A percentile compares a stretch with the other conserved stretches of the same genome.
Evolutionary conservation across 2,113 vertebrate genomes (phyloP).

Genomic region (Pituophis catenifer): DNA sequence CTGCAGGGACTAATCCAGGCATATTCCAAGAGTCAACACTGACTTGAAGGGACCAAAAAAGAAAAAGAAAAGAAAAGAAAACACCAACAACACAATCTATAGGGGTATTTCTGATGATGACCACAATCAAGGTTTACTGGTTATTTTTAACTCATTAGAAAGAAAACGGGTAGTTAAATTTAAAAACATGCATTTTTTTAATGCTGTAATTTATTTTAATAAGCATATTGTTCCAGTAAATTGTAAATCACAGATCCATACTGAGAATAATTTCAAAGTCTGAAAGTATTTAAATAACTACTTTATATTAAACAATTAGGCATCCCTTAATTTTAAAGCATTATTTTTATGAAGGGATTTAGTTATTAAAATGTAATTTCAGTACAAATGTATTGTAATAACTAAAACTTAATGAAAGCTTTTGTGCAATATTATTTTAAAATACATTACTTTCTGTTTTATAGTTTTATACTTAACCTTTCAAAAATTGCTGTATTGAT

Average conservation of each 20-base stretch:
- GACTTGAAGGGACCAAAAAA: background rate
- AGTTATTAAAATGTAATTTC: background rate
- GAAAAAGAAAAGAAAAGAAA: background rate
- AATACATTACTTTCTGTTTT: background rate
- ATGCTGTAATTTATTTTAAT: background rate
- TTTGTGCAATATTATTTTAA: background rate
- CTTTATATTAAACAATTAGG: background rate
- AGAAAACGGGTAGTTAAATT: background rate
- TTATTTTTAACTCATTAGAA: background rate
- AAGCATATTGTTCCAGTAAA: background rate
- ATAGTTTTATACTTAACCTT: slow-evolving; percentile 10
- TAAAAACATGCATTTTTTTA: background rate
- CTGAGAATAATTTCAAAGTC: background rate
- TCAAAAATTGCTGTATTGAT: slow-evolving; percentile 33
- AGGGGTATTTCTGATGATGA: background rate
- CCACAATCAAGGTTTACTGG: background rate
- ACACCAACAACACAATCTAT: background rate
- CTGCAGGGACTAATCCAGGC: background rate
- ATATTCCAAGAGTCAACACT: background rate
- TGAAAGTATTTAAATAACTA: background rate
- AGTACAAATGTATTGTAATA: background rate
- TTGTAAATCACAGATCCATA: background rate
- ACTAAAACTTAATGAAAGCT: background rate
- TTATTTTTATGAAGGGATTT: background rate
- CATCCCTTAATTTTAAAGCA: background rate